Evolutionary conservation across 2,888 invertebrate genomes (phyloP), one percentile per base, ranked within the genome.

Genomic region (Liposcelis brunnea): DNA sequence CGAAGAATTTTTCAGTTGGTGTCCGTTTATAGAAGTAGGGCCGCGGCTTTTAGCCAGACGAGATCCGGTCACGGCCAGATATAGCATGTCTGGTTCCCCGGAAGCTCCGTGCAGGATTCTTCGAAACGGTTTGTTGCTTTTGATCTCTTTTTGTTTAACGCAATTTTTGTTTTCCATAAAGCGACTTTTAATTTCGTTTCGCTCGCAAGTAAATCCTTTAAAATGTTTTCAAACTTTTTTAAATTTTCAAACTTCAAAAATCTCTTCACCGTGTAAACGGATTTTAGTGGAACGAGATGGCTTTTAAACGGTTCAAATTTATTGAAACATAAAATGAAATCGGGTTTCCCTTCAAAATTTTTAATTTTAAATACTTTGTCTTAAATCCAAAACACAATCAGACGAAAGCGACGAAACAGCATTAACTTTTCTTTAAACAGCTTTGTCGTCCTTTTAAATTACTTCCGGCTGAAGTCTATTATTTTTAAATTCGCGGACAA

Each of bases 1-100:
- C 66, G 83, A 84, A 58, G 82, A 86, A 61, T 83, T 90, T 62
- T 91, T 93, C 66, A 80, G 82, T 56, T 93, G 87, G 69, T 81
- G 87, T 56, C 82, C 83, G 2, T 79, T 76, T 55, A 76, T 86
- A 18, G 72, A 76, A 14, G 69, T 82, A 31, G 74, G 74, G 12
- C 73, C 76, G 2, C 76, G 77, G 48, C 72, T 76, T 1, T 61
- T 84, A 35, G 77, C 74, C 11, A 68, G 85, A 46, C 71, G 82
- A 49, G 77, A 84, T 53, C 80, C 77, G 1, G 72, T 83, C 46
- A 83, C 82, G 8, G 78, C 80, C 10, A 75, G 83, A 43, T 77
- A 51, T 33, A 77, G 82, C 46, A 82, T 80, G 54, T 77, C 80
- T 47, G 80, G 82, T 43, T 85, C 85, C 5, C 75, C 85, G 11